Evolutionary conservation across 2,888 invertebrate species (phyloP).

Genomic region (Luffia ferchaultella): DNA sequence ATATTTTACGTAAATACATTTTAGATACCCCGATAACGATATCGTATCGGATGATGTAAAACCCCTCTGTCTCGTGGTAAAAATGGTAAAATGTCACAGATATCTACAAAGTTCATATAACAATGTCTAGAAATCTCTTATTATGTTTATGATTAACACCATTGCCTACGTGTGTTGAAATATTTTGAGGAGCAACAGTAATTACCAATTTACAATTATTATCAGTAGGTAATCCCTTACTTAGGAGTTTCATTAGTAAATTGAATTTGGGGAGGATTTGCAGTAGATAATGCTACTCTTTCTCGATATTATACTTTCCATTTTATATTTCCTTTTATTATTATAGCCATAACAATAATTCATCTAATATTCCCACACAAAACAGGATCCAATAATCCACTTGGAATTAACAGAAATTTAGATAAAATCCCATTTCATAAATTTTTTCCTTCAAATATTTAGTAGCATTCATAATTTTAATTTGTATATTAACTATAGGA

Average conservation of each 20-base stretch:
- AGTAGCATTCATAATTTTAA: conserved; percentile 65
- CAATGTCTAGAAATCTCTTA: too few species aligned
- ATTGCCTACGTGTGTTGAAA: too few species aligned
- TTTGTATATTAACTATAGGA: conserved; percentile 58
- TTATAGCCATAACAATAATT: conserved; percentile 67
- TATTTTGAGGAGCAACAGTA: conserved; percentile 82
- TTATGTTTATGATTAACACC: too few species aligned
- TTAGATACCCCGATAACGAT: too few species aligned
- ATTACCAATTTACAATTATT: conserved; percentile 78
- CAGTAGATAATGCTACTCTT: conserved; percentile 76
- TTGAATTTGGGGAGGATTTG: conserved; percentile 81
- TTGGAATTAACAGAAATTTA: conserved; percentile 70
- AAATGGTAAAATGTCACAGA: too few species aligned
- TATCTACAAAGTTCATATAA: too few species aligned
- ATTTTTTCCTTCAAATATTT: conserved; percentile 73
- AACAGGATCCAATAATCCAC: conserved; percentile 73
- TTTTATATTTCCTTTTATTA: conserved; percentile 76
- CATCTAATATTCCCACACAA: conserved; percentile 74
- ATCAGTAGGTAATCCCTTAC: conserved; percentile 77
- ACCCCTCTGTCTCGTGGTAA: too few species aligned
- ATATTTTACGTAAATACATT: too few species aligned
- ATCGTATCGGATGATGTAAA: too few species aligned
- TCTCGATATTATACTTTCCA: conserved; percentile 81
- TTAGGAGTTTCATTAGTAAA: conserved; percentile 69
- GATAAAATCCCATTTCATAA: conserved; percentile 76